phyloP scores from a whole-genome alignment of 2,113 vertebrate species.

The Sprattus sprattus region DNA sequence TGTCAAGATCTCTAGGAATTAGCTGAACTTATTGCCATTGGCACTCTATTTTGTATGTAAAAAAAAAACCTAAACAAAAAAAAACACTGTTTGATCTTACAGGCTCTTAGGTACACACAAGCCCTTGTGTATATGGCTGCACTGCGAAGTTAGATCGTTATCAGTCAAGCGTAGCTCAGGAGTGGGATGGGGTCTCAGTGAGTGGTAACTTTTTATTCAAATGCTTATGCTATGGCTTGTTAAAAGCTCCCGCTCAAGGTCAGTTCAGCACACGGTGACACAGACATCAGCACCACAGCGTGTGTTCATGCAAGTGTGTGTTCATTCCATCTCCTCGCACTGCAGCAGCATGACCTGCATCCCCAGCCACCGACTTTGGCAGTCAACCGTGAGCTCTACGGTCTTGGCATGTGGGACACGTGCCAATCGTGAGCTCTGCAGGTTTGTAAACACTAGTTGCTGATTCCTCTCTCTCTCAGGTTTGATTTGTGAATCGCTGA shows the following conservation, averaged over 20 bases:
- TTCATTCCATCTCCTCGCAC: not conserved
- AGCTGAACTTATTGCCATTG: not conserved
- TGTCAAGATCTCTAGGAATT: too few species aligned
- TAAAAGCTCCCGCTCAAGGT: not conserved
- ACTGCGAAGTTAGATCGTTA: too few species aligned
- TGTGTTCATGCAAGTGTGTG: not conserved
- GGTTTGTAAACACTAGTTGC: constrained; percentile 32
- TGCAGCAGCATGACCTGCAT: constrained; percentile 37
- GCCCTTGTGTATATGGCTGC: too few species aligned
- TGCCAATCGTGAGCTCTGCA: constrained; percentile 23
- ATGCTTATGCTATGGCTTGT: not conserved
- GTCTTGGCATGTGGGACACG: constrained; percentile 11
- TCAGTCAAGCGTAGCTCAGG: too few species aligned
- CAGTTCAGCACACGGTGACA: not conserved
- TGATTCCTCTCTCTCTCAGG: not conserved
- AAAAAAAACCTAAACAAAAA: too few species aligned
- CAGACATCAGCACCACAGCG: not conserved
- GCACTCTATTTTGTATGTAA: not conserved
- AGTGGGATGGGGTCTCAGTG: too few species aligned
- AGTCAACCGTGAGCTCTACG: not conserved
- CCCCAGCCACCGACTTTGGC: constrained; percentile 34
- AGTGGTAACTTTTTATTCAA: not conserved
- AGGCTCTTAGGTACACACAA: not conserved
- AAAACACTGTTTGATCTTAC: not conserved
- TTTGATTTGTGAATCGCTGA: constrained; percentile 17